Evolutionary conservation across 2,797 vertebrate genomes (phyloP).

Genomic region (Graptemys geographica): DNA sequence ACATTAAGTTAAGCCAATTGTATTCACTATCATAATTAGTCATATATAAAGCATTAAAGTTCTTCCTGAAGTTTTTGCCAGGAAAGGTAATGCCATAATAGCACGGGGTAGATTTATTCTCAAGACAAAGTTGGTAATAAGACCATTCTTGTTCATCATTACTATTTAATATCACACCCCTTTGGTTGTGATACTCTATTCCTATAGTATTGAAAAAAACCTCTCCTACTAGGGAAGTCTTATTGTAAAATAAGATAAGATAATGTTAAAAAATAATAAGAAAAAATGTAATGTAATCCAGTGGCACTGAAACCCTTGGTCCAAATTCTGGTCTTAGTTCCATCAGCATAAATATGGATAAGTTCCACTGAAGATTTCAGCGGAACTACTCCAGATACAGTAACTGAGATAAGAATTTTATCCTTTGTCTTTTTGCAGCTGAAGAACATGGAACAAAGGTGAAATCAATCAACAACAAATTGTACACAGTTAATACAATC

Average conservation of each 20-base stretch:
- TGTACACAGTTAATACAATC: background rate
- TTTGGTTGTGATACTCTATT: background rate
- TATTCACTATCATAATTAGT: background rate
- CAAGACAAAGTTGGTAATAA: background rate
- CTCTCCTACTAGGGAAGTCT: background rate
- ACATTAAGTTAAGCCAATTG: background rate
- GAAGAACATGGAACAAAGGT: background rate
- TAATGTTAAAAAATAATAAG: background rate
- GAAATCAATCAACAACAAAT: background rate
- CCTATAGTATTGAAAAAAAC: background rate
- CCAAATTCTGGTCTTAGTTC: background rate
- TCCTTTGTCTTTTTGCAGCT: background rate
- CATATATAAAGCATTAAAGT: background rate
- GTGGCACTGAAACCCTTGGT: background rate
- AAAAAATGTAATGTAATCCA: background rate
- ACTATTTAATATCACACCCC: background rate
- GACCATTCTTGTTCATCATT: background rate
- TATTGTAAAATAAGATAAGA: background rate
- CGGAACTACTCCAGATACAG: background rate
- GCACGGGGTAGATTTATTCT: rapidly evolving
- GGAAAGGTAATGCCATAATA: background rate
- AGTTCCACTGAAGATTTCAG: background rate
- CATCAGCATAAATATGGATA: background rate
- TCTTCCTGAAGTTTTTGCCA: background rate
- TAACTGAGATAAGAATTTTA: background rate